Evolutionary conservation across 30 jellyfish, hydroid and myxozoan genomes (phyloP).

Genomic region (Sanderia malayensis): DNA sequence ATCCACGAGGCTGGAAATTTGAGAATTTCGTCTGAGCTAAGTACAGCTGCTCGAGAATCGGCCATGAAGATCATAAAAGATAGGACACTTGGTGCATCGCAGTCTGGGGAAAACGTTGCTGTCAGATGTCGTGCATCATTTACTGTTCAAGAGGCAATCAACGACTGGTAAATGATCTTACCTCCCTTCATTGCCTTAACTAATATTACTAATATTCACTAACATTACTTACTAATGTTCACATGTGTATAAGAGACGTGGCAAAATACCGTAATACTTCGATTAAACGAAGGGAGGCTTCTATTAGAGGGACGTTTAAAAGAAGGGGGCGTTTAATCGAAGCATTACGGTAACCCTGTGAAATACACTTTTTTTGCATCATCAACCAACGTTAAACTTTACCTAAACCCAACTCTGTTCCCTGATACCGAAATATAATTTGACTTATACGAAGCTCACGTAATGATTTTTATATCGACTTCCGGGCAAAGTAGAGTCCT

Average conservation of each 20-base stretch:
- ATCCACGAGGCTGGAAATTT: conserved; percentile 27
- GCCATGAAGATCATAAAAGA: conserved; percentile 21
- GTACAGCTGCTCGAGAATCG: conserved; percentile 15
- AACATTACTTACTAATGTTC: no score
- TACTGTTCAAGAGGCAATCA: conserved; percentile 50
- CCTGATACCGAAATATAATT: background rate
- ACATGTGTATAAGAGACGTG: no score
- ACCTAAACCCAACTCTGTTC: background rate
- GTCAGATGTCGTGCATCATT: conserved; percentile 35
- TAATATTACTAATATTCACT: no score
- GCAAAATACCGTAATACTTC: no score
- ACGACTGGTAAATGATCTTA: no score
- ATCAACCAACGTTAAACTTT: no score
- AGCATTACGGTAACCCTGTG: no score
- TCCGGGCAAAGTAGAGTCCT: background rate
- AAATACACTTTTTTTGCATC: no score
- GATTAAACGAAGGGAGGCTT: no score
- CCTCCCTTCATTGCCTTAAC: no score
- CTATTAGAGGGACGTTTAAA: no score
- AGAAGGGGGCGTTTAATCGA: no score
- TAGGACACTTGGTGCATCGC: conserved; percentile 6
- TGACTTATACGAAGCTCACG: background rate
- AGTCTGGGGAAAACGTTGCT: conserved; percentile 48
- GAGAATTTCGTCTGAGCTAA: conserved; percentile 24
- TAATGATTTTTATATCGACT: background rate